These are phyloP conservation scores for Pyrocephalus nanus DNA, from an alignment of 2,797 vertebrate species.

Conservation along the genomic window DNA sequence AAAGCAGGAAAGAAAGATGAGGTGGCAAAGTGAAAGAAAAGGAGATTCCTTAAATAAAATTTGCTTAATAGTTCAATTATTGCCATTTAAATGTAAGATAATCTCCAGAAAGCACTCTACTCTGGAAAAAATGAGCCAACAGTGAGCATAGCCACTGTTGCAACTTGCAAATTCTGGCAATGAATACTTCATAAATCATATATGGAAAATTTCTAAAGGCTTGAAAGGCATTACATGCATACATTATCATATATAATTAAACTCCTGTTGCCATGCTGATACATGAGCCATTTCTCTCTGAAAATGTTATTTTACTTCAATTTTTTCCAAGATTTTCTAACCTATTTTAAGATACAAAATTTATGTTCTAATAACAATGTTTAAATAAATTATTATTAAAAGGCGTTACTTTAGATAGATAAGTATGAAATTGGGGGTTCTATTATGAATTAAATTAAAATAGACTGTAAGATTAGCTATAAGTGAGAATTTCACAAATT, in stretches of 20 bases:
- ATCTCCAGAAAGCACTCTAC: not conserved
- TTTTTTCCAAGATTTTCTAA: not conserved
- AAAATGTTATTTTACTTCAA: not conserved
- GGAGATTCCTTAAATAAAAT: not conserved
- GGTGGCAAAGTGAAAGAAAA: not conserved
- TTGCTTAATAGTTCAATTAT: not conserved
- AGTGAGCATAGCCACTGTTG: not conserved
- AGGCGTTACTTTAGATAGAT: not conserved
- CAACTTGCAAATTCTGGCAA: not conserved
- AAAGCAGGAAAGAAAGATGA: not conserved
- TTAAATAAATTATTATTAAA: not conserved
- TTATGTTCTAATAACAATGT: not conserved
- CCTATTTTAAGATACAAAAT: not conserved
- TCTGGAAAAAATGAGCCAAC: not conserved
- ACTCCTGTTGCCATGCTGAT: not conserved
- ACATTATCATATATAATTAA: not conserved
- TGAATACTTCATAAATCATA: slow-evolving; percentile 1
- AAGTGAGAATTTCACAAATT: not conserved
- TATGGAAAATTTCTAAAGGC: not conserved
- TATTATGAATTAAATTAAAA: not conserved
- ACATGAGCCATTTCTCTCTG: not conserved
- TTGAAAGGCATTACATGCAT: not conserved
- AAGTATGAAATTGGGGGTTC: not conserved
- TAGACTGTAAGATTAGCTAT: not conserved
- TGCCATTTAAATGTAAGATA: not conserved